A percentile compares a stretch with the other conserved stretches of the same genome.
phyloP scores from a whole-genome alignment of 1,140 invertebrate species.

The Cephus cinctus region DNA sequence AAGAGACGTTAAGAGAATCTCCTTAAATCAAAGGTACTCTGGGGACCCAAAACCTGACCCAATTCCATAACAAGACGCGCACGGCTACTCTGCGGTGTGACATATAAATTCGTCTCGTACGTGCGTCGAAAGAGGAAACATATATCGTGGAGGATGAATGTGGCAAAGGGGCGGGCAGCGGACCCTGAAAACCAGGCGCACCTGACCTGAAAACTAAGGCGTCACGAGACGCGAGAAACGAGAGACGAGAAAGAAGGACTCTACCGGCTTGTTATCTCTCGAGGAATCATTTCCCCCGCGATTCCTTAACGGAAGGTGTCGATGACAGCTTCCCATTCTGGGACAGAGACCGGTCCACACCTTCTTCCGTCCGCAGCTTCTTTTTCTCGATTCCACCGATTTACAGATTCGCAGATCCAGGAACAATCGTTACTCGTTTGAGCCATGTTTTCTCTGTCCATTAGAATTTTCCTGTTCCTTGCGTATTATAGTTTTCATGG shows the following conservation, averaged over 20 bases:
- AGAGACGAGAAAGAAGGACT: no score
- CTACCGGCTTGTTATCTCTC: constrained; percentile 1
- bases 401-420: no score
- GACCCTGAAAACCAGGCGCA: constrained; percentile 31
- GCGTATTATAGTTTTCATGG: no score
- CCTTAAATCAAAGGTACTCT: constrained; percentile 28
- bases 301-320: not conserved
- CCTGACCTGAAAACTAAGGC: constrained; percentile 44
- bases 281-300: constrained; percentile 23
- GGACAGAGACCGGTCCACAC: constrained; percentile 14
- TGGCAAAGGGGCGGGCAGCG: constrained; percentile 15
- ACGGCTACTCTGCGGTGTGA: constrained; percentile 32
- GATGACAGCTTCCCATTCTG: constrained; percentile 26
- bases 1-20: constrained; percentile 8
- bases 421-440: not conserved
- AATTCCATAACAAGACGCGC: constrained; percentile 28
- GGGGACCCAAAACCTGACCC: constrained; percentile 33
- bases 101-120: constrained; percentile 42
- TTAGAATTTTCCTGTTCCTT: not conserved
- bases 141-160: constrained; percentile 31
- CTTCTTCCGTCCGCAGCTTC: constrained; percentile 13
- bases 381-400: not conserved
- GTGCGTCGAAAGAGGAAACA: constrained; percentile 39
- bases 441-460: not conserved
- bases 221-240: constrained; percentile 6